A percentile compares a stretch with the other conserved stretches of the same genome.
These are phyloP conservation scores for Pluvialis apricaria DNA, from an alignment of 2,113 vertebrate genomes.

Conservation along the genomic window DNA sequence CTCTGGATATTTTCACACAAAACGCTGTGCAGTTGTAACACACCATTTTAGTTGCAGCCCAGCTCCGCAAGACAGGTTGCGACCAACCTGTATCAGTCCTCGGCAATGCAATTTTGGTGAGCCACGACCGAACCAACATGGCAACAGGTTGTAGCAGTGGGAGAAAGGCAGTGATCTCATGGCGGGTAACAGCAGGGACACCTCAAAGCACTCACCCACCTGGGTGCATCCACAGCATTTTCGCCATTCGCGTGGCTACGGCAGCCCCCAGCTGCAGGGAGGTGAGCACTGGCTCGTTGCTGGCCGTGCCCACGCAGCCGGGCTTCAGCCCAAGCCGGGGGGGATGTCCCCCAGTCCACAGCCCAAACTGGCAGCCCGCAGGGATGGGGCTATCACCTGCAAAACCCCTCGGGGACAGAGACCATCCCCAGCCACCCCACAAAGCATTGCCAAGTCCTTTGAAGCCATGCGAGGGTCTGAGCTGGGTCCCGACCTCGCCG, in stretches of 20 bases:
- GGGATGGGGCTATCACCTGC: not conserved
- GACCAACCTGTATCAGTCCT: not conserved
- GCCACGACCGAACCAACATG: fast-evolving
- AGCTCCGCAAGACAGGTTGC: not conserved
- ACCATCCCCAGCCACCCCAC: fast-evolving
- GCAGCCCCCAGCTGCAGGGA: not conserved
- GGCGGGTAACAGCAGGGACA: not conserved
- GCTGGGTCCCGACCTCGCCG: fast-evolving
- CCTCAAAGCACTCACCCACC: not conserved
- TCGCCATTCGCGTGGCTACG: not conserved
- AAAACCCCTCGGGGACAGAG: not conserved
- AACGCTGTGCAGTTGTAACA: fast-evolving
- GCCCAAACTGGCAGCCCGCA: not conserved
- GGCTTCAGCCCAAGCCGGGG: not conserved
- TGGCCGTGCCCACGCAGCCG: not conserved
- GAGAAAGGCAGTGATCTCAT: not conserved
- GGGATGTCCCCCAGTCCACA: not conserved
- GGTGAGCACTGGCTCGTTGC: not conserved
- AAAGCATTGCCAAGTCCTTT: not conserved
- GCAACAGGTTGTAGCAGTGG: not conserved
- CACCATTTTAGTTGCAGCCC: not conserved
- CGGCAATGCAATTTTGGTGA: not conserved
- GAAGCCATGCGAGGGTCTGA: not conserved
- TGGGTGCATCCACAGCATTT: not conserved
- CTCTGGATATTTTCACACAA: not conserved